Percentiles rank a stretch among this genome's conserved stretches.
These are phyloP conservation scores for Epizoanthus stellaris DNA, from an alignment of 92 coral and sea anemone species.

Conservation along the genomic window DNA sequence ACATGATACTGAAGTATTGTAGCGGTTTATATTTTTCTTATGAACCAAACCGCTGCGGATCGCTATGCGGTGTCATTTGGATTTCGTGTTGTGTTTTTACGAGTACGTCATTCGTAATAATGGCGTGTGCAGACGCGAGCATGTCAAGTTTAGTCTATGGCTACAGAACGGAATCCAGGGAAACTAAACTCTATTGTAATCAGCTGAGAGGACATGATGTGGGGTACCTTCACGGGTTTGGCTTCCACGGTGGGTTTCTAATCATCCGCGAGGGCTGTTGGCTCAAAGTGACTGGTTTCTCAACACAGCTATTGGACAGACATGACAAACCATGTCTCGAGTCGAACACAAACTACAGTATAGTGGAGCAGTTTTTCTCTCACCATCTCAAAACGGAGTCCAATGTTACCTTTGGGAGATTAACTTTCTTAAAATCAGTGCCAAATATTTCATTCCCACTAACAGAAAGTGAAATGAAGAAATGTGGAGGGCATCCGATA, in stretches of 20 bases:
- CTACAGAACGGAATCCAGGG: conserved; percentile 10
- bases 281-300: not conserved
- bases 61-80: not conserved
- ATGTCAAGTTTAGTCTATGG: not conserved
- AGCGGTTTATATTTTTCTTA: conserved; percentile 3
- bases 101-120: not conserved
- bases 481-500: not conserved
- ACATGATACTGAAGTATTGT: not conserved
- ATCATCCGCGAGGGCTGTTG: not conserved
- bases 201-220: not conserved
- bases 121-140: not conserved
- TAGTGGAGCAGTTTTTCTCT: not conserved
- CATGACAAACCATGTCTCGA: not conserved
- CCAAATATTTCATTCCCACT: not conserved
- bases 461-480: not conserved
- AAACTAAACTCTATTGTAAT: not conserved
- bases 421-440: not conserved
- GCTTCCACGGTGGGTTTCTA: not conserved
- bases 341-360: not conserved
- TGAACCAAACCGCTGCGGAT: not conserved
- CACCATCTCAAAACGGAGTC: not conserved
- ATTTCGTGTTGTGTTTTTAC: not conserved
- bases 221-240: not conserved
- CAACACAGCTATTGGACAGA: not conserved
- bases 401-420: not conserved